Evolutionary conservation across 2,797 vertebrate genomes (phyloP), one percentile per base, ranked within the genome.

Genomic region (Numenius phaeopus): DNA sequence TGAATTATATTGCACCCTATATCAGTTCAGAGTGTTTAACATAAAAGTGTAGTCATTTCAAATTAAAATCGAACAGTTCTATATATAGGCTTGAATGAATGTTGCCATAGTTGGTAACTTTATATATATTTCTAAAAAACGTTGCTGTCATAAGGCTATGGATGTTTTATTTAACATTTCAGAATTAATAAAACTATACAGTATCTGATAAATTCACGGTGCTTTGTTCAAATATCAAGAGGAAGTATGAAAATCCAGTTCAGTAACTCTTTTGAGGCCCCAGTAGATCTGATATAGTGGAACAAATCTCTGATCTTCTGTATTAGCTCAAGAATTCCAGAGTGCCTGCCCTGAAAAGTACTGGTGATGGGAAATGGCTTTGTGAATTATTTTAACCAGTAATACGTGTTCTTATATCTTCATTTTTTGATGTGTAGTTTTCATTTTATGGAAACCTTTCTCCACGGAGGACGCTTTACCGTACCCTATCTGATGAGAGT

Each of bases 401-500:
- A 80, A 54, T 72, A 29, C 8, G 0, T 42, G 57, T 59, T 89
- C 34, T 85, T 71, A 3, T 57, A 65, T 87, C 19, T 72, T 69
- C 8, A 20, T 78, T 6, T 94, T 92, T 88, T 66, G n/a, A 34
- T 91, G 29, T 90, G 69, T 96, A 99, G 99, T 98, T 98, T 80
- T 98, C 98, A 1, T 98, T 98, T 47, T 98, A 98, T 12, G 99
- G 98, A 69, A 98, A 97, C 94, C 93, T 98, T 91, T 99, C 99
- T 27, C 99, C 99, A 0, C 98, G 99, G 77, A 99, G 98, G 77
- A 99, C 98, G 0, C 98, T 99, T 12, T 99, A 99, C 95, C 99
- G 99, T 83, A 99, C 99, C 0, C 98, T 99, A 18, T 99, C 99
- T 1, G 99, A 99, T 14, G 99, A 99, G 94, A 99, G 99, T 24